Base-by-base conservation (phyloP, 2,113 vertebrate genomes). In the Atractosteus spatula region DNA sequence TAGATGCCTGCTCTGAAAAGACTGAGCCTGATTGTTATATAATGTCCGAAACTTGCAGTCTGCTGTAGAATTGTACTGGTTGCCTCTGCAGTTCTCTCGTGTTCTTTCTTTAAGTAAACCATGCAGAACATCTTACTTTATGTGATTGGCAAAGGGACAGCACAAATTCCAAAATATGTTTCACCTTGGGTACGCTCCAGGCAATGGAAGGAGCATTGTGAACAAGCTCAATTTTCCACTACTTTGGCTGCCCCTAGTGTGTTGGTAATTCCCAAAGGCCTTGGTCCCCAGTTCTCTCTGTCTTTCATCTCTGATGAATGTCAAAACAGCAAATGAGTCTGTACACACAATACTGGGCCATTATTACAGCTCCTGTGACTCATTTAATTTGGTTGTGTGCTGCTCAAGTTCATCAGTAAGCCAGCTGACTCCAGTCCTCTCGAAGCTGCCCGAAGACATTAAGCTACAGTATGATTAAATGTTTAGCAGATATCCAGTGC, bases 391-490 rank as follows among this genome's bases (percentile, higher is more conserved):
- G 47, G 47, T 51, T 7, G 47, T 51, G 47, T 51, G 8, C 10
- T 17, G 8, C 7, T 41, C 17, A 41, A 41, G 17, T 3, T 41
- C 41, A 64, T 64, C 16, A 41, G 8, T 64, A 41, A 64, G 62
- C 2, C 62, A 64, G 17, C 14, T 64, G 62, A 64, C 7, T 64
- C 62, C 8, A 11, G 29, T 64, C 8, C 62, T 43, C 62, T 29
- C 2, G 41, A 64, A 64, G 3, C 17, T 8, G 17, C 62, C 62
- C 13, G 17, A 41, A 64, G 57, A 59, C 17, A 64, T 64, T 64
- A 64, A 64, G 41, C 17, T 3, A n/a, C n/a, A n/a, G n/a, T n/a
- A 10, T 64, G 62, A 64, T 64, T 64, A 41, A 64, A 64, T 64
- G 62, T 65, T 41, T 65, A 29, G 41, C 62, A 41, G 11, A 3